These are phyloP conservation scores for Drosophila affinis DNA, from an alignment of 2,888 invertebrate genomes.

Conservation along the genomic window DNA sequence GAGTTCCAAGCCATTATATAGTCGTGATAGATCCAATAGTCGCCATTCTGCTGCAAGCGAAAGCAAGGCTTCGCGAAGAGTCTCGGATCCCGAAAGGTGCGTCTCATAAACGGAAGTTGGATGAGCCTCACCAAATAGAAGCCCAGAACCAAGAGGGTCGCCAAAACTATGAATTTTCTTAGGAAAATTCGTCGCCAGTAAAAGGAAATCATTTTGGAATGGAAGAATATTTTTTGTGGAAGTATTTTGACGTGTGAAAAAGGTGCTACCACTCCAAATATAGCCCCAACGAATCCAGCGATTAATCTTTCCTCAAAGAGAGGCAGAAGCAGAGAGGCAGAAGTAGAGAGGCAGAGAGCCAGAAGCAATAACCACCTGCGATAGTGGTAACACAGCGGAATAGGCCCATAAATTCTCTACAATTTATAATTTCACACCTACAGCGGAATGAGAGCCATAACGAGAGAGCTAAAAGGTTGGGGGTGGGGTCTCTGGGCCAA, in stretches of 20 bases:
- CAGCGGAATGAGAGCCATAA: slow-evolving; percentile 42
- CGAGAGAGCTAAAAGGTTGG: slow-evolving; percentile 46
- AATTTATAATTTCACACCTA: slow-evolving; percentile 78
- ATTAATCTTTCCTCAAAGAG: neutral
- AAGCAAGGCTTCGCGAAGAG: slow-evolving; percentile 4
- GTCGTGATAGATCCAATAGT: slow-evolving; percentile 51
- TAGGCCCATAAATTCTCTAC: slow-evolving; percentile 68
- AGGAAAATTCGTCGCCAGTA: neutral
- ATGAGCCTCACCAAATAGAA: neutral
- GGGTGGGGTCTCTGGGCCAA: slow-evolving; percentile 41
- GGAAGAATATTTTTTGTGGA: neutral
- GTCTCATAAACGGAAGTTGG: neutral
- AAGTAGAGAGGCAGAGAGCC: neutral
- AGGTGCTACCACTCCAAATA: too few relatives aligned
- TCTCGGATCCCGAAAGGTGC: neutral
- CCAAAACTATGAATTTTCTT: neutral
- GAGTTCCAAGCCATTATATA: slow-evolving; percentile 20
- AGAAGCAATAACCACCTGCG: slow-evolving; percentile 7
- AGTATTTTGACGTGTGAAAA: neutral
- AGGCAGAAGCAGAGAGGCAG: neutral
- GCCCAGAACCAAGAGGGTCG: neutral
- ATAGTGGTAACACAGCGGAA: slow-evolving; percentile 49
- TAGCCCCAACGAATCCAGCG: neutral
- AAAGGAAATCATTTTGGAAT: neutral
- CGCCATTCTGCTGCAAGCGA: slow-evolving; percentile 48